Conservation (phyloP, 2,888 invertebrate species). For the Leucoptera coffeella region DNA sequence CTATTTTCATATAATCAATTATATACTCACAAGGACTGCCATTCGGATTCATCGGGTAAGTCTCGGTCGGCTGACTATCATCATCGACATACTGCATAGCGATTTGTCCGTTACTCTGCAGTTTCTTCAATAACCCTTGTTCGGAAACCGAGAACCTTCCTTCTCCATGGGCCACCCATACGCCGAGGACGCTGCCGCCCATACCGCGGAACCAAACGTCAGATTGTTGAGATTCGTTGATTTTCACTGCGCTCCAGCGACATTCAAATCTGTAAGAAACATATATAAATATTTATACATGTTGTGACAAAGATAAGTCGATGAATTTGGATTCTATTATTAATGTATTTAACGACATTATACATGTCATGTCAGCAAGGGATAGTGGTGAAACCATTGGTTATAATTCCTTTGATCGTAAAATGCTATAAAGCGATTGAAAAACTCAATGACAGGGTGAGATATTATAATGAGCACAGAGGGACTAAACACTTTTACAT, state of each 20-base stretch:
- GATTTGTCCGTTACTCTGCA: constrained; percentile 58
- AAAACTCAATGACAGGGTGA: too few relatives aligned
- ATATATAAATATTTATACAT: too few relatives aligned
- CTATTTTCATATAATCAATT: too few relatives aligned
- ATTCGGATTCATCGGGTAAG: constrained; percentile 93
- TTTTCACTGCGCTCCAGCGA: constrained; percentile 70
- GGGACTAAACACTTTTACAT: too few relatives aligned
- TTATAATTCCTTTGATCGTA: too few relatives aligned
- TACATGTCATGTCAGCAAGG: too few relatives aligned
- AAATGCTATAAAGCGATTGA: too few relatives aligned
- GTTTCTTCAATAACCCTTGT: constrained; percentile 27
- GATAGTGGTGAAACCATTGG: too few relatives aligned
- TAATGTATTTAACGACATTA: too few relatives aligned
- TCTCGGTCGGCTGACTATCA: constrained; percentile 62
- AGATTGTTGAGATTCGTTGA: constrained; percentile 53
- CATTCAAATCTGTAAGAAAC: constrained; percentile 50
- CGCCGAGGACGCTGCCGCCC: constrained; percentile 82
- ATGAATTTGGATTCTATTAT: too few relatives aligned
- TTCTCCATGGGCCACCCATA: constrained; percentile 97
- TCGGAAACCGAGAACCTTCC: constrained; percentile 63
- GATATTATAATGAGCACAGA: too few relatives aligned
- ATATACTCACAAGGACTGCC: constrained; percentile 63
- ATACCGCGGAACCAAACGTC: constrained; percentile 88
- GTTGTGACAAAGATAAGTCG: too few relatives aligned
- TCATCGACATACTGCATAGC: constrained; percentile 85